These are phyloP conservation scores for Orussus abietinus DNA, from an alignment of 1,140 invertebrate genomes.

Conservation along the genomic window DNA sequence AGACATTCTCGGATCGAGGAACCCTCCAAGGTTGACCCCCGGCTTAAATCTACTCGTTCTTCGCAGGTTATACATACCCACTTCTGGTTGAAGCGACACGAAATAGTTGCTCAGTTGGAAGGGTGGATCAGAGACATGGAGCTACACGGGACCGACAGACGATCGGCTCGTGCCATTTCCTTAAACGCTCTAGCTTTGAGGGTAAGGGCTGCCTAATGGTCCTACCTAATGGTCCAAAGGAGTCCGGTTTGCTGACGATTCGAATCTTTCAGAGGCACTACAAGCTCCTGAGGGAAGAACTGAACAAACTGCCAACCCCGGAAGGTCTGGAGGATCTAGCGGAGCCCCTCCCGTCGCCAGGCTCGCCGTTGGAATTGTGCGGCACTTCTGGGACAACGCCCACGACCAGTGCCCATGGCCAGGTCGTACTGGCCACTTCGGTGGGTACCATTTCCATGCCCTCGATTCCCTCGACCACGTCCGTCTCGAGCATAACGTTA, in stretches of 20 bases:
- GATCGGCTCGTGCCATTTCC: slow-evolving; percentile 69
- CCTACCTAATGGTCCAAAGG: neutral
- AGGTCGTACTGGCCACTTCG: too few relatives aligned
- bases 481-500: slow-evolving; percentile 26
- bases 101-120: slow-evolving; percentile 85
- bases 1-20: slow-evolving; percentile 14
- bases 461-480: slow-evolving; percentile 26
- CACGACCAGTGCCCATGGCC: slow-evolving; percentile 26
- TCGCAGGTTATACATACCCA: slow-evolving; percentile 84
- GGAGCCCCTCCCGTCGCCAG: slow-evolving; percentile 57
- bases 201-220: too few relatives aligned
- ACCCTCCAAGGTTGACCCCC: neutral
- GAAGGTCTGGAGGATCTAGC: slow-evolving; percentile 67
- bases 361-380: slow-evolving; percentile 39
- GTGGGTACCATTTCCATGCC: slow-evolving; percentile 20
- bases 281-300: slow-evolving; percentile 72
- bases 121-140: slow-evolving; percentile 87
- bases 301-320: slow-evolving; percentile 73
- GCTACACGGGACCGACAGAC: slow-evolving; percentile 67
- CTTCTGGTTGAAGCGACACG: slow-evolving; percentile 91
- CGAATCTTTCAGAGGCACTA: slow-evolving; percentile 68
- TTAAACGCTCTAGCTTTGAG: slow-evolving; percentile 73
- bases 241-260: neutral
- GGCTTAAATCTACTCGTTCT: too few relatives aligned
- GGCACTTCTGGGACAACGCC: slow-evolving; percentile 36